These are phyloP conservation scores for Poicephalus gulielmi DNA, from an alignment of 2,113 vertebrate species.

Conservation along the genomic window DNA sequence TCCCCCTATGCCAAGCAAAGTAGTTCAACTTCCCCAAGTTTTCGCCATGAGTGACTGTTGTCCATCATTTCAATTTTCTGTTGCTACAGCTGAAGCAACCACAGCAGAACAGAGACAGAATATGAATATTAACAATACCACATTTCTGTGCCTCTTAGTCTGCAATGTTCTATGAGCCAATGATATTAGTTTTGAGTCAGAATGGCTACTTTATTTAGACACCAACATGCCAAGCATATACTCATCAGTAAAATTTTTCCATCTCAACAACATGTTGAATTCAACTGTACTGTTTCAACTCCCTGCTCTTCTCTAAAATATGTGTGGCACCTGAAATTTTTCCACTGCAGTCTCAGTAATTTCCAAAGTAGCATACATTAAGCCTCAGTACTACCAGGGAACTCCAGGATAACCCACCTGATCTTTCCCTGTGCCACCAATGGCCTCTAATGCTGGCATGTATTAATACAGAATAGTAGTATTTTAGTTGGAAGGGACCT, in stretches of 20 bases:
- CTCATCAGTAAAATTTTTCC: neutral
- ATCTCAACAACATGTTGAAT: neutral
- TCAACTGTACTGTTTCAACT: neutral
- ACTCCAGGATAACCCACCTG: neutral
- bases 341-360: neutral
- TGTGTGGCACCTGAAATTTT: neutral
- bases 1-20: neutral
- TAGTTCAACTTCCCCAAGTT: neutral
- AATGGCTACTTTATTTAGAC: neutral
- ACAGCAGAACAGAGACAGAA: neutral
- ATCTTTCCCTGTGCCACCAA: neutral
- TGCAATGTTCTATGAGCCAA: neutral
- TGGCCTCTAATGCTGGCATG: neutral
- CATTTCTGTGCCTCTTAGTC: neutral
- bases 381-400: neutral
- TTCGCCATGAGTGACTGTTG: neutral
- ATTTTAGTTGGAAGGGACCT: neutral
- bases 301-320: neutral
- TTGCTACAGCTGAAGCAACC: neutral
- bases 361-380: neutral
- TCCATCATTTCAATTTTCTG: neutral
- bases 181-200: neutral
- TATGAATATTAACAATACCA: neutral
- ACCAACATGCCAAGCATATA: accelerated
- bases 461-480: neutral